A percentile compares a stretch with the other conserved stretches of the same genome.
phyloP scores from a whole-genome alignment of 2,888 invertebrate species.

The Oscheius onirici region DNA sequence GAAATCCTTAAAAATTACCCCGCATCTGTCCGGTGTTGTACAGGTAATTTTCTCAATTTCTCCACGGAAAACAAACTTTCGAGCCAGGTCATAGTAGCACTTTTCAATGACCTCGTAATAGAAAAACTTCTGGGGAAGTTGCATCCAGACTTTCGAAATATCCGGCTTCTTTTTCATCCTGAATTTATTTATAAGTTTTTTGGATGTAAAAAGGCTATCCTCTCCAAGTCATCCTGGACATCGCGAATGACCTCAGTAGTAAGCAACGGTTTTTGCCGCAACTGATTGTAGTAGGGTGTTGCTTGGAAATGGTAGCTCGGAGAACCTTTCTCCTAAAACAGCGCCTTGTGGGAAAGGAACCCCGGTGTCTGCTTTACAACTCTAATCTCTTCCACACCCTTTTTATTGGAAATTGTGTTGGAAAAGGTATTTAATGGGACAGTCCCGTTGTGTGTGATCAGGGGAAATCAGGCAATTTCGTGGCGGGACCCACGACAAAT shows the following conservation, averaged over 20 bases:
- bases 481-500: too few relatives aligned
- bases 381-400: too few relatives aligned
- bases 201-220: slow-evolving; percentile 23
- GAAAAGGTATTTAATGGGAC: too few relatives aligned
- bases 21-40: slow-evolving; percentile 48
- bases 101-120: slow-evolving; percentile 35
- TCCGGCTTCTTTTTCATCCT: not conserved
- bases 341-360: too few relatives aligned
- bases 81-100: slow-evolving; percentile 37
- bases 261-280: slow-evolving; percentile 4
- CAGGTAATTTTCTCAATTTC: slow-evolving; percentile 37
- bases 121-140: not conserved
- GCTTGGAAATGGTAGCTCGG: too few relatives aligned
- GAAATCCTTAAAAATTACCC: slow-evolving; percentile 23
- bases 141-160: not conserved
- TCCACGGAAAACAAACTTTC: slow-evolving; percentile 27
- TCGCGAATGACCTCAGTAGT: slow-evolving; percentile 31
- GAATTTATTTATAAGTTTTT: not conserved
- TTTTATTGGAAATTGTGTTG: too few relatives aligned
- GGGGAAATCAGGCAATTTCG: too few relatives aligned
- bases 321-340: too few relatives aligned
- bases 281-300: too few relatives aligned
- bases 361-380: too few relatives aligned
- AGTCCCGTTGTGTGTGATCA: too few relatives aligned
- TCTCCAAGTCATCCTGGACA: slow-evolving; percentile 39